phyloP scores from a whole-genome alignment of 2,113 vertebrate genomes.

The Fulica atra region DNA sequence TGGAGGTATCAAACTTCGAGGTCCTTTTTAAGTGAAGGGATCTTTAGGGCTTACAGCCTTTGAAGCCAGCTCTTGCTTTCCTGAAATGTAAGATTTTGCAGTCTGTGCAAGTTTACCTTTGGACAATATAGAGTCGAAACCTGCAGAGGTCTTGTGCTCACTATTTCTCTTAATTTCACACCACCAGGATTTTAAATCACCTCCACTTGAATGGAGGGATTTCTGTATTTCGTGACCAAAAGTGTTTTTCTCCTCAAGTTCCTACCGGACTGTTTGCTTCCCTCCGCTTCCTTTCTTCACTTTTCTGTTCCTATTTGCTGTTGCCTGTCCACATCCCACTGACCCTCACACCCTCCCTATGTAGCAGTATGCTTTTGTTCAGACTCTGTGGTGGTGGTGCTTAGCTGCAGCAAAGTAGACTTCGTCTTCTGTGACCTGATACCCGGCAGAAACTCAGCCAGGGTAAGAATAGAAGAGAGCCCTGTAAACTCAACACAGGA shows the following conservation, averaged over 20 bases:
- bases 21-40: not conserved
- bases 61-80: not conserved
- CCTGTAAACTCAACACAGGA: not conserved
- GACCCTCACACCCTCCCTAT: not conserved
- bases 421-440: slow-evolving; percentile 50
- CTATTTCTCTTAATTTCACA: not conserved
- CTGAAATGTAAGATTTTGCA: not conserved
- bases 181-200: not conserved
- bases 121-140: not conserved
- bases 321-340: not conserved
- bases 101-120: not conserved
- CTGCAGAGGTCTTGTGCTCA: not conserved
- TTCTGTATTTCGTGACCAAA: not conserved
- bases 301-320: not conserved
- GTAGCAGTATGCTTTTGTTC: not conserved
- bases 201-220: not conserved
- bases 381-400: not conserved
- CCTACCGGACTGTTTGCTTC: not conserved
- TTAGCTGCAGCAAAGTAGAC: not conserved
- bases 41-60: not conserved
- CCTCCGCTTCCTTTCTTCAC: not conserved
- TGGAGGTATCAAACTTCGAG: slow-evolving; percentile 16
- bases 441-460: slow-evolving; percentile 47
- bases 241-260: not conserved
- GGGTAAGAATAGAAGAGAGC: slow-evolving; percentile 47